Base-by-base conservation (phyloP, 2,113 vertebrate species). In the Microtus montanus region DNA sequence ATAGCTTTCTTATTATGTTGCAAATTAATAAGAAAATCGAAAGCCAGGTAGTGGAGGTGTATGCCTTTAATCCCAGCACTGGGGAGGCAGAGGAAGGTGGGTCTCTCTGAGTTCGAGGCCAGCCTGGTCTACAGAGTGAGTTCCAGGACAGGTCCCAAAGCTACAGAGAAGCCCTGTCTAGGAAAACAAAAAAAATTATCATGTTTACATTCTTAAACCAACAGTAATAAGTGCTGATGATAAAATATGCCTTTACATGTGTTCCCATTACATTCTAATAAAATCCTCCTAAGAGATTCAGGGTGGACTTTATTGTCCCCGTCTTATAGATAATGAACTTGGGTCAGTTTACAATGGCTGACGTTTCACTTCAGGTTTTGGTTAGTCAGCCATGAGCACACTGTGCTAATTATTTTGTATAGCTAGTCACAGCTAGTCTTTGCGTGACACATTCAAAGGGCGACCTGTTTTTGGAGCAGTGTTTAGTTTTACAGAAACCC, bases 391-490 rank as follows among this genome's bases (percentile, higher is more conserved):
- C 35, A 14, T 1, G 5, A 1, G 38, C 41, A 13, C 14, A 26
- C 10, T 13, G 24, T 20, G 9, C 35, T 44, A 77, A 13, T 28
- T 61, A 49, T 41, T 94, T 87, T 22, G 0, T 33, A 41, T 41
- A 79, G 7, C 8, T 17, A 44, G 19, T 9, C 70, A 41, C 20
- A 22, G 54, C 4, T 1, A 35, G 20, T 30, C 30, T 70, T 58
- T 10, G 28, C 52, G 5, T 2, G 4, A 14, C 0, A 12, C 15
- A 1, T 5, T 33, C 15, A 30, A 41, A 77, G n/a, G 1, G 26
- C 1, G 2, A 66, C 83, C 44, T 19, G 17, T 4, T 7, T 30
- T 52, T 7, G 5, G 14, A 66, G 20, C 49, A 26, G 10, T 13
- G 38, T 44, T 44, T 77, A 61, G 14, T 73, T 35, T 87, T 61